Evolutionary conservation across 2,888 invertebrate genomes (phyloP).

Genomic region (Leptinotarsa tumamoca): DNA sequence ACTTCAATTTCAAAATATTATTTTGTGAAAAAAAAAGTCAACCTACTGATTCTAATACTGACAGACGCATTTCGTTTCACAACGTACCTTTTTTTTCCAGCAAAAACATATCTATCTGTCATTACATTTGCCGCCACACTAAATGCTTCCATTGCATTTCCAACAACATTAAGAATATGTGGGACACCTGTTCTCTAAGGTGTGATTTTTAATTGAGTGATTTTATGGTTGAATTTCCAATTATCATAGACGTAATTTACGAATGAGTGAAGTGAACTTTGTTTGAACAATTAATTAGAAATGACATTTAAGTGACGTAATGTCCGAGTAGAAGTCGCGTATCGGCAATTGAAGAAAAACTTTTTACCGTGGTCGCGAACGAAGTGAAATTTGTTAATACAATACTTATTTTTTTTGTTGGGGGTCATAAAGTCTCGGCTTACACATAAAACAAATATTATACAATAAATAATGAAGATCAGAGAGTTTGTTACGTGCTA

Average conservation of each 20-base stretch:
- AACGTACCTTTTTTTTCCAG: no score
- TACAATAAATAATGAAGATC: background rate
- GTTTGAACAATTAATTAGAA: constrained; percentile 21
- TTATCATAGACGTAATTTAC: constrained; percentile 15
- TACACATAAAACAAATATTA: background rate
- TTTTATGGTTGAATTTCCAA: constrained; percentile 21
- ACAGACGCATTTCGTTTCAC: no score
- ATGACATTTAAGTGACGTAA: constrained; percentile 17
- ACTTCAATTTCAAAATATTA: no score
- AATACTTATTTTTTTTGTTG: background rate
- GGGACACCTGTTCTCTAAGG: constrained; percentile 18
- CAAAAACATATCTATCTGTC: background rate
- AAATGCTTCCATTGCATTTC: constrained; percentile 7
- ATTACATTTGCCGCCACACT: background rate
- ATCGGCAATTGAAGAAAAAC: constrained; percentile 10
- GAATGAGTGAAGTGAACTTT: constrained; percentile 3
- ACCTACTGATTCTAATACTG: no score
- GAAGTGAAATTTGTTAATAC: constrained; percentile 7
- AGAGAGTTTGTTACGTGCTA: no score
- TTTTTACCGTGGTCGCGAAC: background rate
- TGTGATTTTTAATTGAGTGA: constrained; percentile 16
- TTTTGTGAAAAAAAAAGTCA: no score
- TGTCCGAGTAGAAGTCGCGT: background rate
- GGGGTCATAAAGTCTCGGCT: background rate
- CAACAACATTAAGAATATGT: constrained; percentile 9